A percentile compares a stretch with the other conserved stretches of the same genome.
These are phyloP conservation scores for Ictalurus furcatus DNA, from an alignment of 2,113 vertebrate species.

Conservation along the genomic window DNA sequence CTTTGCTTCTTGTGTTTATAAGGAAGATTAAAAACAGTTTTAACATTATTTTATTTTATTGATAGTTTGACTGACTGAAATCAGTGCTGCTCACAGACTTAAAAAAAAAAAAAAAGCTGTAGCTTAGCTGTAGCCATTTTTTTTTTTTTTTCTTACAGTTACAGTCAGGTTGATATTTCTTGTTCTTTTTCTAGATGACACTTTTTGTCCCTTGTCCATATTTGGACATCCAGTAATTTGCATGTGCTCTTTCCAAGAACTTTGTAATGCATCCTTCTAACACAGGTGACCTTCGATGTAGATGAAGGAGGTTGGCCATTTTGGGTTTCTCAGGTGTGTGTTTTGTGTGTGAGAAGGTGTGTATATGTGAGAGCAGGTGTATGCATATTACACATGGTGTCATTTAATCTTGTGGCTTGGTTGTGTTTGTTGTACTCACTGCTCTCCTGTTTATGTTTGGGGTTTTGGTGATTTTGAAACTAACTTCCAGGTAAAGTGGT, in stretches of 20 bases:
- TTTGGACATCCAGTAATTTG: slow-evolving; percentile 53
- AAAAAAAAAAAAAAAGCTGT: neutral
- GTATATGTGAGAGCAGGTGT: slow-evolving; percentile 73
- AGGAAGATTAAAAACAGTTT: neutral
- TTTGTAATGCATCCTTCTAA: slow-evolving; percentile 82
- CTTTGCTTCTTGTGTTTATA: neutral
- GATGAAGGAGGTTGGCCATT: slow-evolving; percentile 83
- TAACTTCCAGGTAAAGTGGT: slow-evolving; percentile 37
- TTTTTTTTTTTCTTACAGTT: no score
- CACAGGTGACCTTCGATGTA: slow-evolving; percentile 93
- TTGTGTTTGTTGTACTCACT: slow-evolving; percentile 63
- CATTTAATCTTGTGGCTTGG: slow-evolving; percentile 66
- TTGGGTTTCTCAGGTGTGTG: slow-evolving; percentile 86
- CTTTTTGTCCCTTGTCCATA: neutral
- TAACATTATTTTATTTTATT: neutral
- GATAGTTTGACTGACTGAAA: neutral
- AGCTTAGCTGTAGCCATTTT: neutral
- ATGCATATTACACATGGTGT: slow-evolving; percentile 70
- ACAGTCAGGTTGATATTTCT: neutral
- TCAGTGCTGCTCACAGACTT: neutral
- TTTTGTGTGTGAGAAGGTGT: slow-evolving; percentile 69
- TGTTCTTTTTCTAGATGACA: neutral
- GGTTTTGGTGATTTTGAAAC: neutral
- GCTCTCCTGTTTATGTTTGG: neutral
- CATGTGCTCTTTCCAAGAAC: slow-evolving; percentile 58